Conservation (phyloP, 1,140 invertebrate species). For the Carcinoscorpius rotundicauda region DNA sequence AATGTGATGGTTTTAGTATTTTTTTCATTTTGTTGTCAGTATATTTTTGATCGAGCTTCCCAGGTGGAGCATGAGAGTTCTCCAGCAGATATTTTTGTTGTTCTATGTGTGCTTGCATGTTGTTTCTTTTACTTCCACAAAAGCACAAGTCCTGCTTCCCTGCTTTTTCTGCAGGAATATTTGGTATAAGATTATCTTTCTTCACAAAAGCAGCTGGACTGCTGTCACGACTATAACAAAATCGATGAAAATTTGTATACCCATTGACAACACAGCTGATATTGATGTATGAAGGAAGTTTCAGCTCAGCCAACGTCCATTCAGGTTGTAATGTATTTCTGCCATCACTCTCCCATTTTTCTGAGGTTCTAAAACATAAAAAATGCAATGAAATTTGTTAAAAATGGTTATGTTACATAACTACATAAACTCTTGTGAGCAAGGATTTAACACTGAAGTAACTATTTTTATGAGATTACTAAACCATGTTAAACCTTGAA, state of each 20-base stretch:
- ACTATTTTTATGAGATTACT: no score
- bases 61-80: background rate
- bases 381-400: no score
- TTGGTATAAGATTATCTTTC: conserved; percentile 9
- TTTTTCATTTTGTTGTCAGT: background rate
- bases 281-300: conserved; percentile 63
- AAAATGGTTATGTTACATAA: no score
- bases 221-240: conserved; percentile 38
- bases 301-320: conserved; percentile 17
- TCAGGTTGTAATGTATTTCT: background rate
- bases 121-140: conserved; percentile 26
- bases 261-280: conserved; percentile 80
- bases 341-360: no score
- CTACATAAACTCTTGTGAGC: no score
- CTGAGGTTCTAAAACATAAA: no score
- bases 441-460: no score
- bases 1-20: background rate
- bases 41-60: background rate
- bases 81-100: background rate
- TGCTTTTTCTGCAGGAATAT: conserved; percentile 13
- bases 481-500: no score
- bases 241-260: conserved; percentile 68
- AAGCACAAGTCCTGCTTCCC: conserved; percentile 9
- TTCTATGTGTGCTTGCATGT: conserved; percentile 18
- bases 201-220: conserved; percentile 25